Evolutionary conservation across 2,797 vertebrate genomes (phyloP).

Genomic region (Lithobates sylvaticus): DNA sequence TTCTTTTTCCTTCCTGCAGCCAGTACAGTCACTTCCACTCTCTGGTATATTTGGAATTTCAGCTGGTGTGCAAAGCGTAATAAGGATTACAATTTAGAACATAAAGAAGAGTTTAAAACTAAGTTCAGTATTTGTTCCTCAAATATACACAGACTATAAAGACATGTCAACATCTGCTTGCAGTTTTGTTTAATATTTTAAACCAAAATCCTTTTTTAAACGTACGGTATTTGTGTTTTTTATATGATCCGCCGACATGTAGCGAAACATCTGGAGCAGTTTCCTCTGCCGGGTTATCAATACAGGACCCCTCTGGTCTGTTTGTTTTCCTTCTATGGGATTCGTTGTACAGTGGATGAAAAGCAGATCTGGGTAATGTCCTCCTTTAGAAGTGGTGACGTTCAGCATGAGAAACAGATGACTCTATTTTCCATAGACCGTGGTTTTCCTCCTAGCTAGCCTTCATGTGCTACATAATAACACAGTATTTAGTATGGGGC

Average conservation of each 20-base stretch:
- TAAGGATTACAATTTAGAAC: no score
- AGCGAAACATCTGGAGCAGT: not conserved
- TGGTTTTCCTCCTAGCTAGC: no score
- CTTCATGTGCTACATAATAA: no score
- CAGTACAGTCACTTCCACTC: no score
- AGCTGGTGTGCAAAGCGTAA: no score
- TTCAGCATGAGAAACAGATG: not conserved
- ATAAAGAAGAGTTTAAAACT: no score
- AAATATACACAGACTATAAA: not conserved
- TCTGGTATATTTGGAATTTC: no score
- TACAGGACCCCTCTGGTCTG: not conserved
- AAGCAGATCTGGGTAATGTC: constrained; percentile 27
- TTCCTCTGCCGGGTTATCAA: not conserved
- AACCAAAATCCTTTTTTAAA: not conserved
- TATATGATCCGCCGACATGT: not conserved
- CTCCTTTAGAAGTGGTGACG: not conserved
- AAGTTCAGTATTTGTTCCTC: no score
- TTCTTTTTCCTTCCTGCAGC: no score
- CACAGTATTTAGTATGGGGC: no score
- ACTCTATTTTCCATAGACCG: no score
- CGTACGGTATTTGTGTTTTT: not conserved
- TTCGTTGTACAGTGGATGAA: constrained; percentile 4
- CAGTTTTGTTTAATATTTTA: not conserved
- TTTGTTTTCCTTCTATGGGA: constrained; percentile 31
- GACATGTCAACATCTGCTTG: not conserved